These are phyloP conservation scores for Pelochelys cantorii DNA, from an alignment of 2,797 vertebrate genomes.

Conservation along the genomic window DNA sequence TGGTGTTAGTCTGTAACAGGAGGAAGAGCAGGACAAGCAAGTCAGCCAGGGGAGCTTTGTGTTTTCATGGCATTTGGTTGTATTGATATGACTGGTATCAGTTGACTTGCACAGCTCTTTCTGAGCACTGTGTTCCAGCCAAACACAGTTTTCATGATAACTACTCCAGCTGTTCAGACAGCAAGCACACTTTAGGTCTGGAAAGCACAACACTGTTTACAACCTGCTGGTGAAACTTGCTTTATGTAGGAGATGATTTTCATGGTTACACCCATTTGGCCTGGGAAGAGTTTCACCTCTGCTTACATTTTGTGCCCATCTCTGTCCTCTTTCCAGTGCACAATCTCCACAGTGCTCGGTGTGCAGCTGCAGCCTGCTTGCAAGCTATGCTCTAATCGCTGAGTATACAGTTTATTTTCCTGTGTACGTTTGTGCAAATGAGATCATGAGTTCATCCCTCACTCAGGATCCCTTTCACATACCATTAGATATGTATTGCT, in stretches of 20 bases:
- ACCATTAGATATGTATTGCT: background rate
- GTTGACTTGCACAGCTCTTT: background rate
- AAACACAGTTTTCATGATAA: background rate
- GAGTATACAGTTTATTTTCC: background rate
- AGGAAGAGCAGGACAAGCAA: background rate
- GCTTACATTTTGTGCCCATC: background rate
- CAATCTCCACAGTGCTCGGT: background rate
- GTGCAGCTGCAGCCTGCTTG: background rate
- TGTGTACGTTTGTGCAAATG: background rate
- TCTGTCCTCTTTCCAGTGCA: background rate
- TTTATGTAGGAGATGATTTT: background rate
- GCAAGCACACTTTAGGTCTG: background rate
- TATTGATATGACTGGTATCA: background rate
- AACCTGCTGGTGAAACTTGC: rapidly evolving
- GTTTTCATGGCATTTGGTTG: background rate
- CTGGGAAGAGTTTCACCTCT: background rate
- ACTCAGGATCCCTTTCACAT: background rate
- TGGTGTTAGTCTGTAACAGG: background rate
- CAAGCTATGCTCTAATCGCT: background rate
- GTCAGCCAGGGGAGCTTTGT: background rate
- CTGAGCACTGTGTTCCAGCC: background rate
- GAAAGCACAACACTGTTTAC: background rate
- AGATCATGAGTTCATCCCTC: background rate
- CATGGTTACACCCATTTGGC: background rate
- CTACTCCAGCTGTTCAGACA: background rate